These are phyloP conservation scores for Erythrocercus mccallii DNA, from an alignment of 2,113 vertebrate species.

Conservation along the genomic window DNA sequence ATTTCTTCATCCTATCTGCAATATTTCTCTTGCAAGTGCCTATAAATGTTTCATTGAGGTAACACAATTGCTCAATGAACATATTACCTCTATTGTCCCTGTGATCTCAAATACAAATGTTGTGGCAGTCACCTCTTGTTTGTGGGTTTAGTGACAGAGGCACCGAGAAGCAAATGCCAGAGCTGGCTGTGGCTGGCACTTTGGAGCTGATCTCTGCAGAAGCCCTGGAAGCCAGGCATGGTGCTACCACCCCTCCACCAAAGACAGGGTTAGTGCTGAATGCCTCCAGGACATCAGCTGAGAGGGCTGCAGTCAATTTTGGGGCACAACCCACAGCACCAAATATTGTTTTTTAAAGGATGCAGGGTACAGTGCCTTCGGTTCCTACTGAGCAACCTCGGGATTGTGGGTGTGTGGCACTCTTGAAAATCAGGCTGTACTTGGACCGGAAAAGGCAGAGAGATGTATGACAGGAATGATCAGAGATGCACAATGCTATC, in stretches of 20 bases:
- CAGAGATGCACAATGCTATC: neutral
- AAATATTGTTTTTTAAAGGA: neutral
- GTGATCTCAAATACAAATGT: neutral
- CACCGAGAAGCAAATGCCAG: neutral
- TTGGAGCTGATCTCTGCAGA: neutral
- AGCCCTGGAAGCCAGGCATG: neutral
- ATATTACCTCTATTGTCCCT: neutral
- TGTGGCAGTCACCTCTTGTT: neutral
- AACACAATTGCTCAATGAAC: neutral
- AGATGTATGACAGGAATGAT: neutral
- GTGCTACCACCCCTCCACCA: neutral
- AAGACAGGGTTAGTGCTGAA: neutral
- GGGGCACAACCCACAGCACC: neutral
- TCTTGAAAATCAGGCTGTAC: neutral
- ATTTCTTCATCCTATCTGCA: slow-evolving; percentile 30
- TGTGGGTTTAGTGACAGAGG: neutral
- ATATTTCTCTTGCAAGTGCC: neutral
- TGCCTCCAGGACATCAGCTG: neutral
- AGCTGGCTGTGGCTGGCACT: neutral
- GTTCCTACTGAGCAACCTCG: accelerated
- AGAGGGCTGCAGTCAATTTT: neutral
- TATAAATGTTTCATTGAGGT: neutral
- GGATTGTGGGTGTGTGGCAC: neutral
- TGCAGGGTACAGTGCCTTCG: accelerated
- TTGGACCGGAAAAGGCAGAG: neutral